Evolutionary conservation across 2,888 invertebrate species (phyloP), one percentile per base, ranked within the genome.

Genomic region (Trichopria drosophilae): DNA sequence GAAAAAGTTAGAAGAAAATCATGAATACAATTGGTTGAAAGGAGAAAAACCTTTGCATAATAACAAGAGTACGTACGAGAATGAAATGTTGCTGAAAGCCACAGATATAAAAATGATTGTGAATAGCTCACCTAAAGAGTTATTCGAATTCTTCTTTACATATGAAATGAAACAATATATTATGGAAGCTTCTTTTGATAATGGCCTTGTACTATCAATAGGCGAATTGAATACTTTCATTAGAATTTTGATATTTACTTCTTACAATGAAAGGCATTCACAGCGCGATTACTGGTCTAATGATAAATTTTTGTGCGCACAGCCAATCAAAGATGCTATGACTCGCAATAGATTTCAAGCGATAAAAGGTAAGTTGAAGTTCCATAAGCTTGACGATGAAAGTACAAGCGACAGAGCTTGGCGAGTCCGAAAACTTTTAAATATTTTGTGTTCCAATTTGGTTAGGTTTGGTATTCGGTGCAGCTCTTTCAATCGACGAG

Each of bases 401-500:
- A 46, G 37, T 37, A 20, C 4, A 15, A 31, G 7, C 31, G 37
- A 39, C 22, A 37, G 31, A 37, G 39, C 22, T 18, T 46, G 37
- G 29, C 26, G 31, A 20, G 37, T 39, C 4, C 35, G 37, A 10
- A 6, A 4, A 32, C 20, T 47, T 2, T 23, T 32, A 3, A 32
- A 47, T 23, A 24, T 47, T 16, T 47, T 47, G 4, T 12, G 18
- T 9, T 16, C 16, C 24, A 47, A 47, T 47, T 13, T 47, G 4
- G 4, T 23, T n/a, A 24, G n/a, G 18, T 47, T 39, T 40, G 40
- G 39, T 16, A 23, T 46, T 46, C 24, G 13, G 15, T n/a, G 16
- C 35, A 19, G 46, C 46, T 23, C 16, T 46, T n/a, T 46, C 32
- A n/a, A 9, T 47, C 5, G 40, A 47, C 9, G 39, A 40, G 9